phyloP scores from a whole-genome alignment of 2,888 invertebrate species.

The Leucozona laternaria region DNA sequence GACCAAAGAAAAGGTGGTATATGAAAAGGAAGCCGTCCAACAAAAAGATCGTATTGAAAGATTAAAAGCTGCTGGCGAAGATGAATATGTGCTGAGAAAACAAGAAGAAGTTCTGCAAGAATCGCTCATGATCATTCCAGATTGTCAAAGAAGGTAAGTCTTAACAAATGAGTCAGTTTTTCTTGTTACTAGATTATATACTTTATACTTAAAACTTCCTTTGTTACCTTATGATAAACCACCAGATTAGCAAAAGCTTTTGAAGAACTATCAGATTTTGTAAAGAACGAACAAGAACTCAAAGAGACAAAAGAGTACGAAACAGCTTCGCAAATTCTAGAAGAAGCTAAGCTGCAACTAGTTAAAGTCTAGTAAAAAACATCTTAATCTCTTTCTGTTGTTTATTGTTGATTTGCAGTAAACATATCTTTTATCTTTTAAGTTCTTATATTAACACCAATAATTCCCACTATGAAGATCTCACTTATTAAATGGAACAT shows the following conservation, averaged over 20 bases:
- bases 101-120: slow-evolving; percentile 96
- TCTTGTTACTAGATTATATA: not conserved
- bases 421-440: slow-evolving; percentile 31
- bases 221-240: slow-evolving; percentile 7
- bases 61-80: slow-evolving; percentile 90
- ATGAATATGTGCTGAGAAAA: slow-evolving; percentile 91
- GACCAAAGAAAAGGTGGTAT: slow-evolving; percentile 94
- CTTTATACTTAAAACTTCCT: not conserved
- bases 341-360: slow-evolving; percentile 86
- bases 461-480: slow-evolving; percentile 66
- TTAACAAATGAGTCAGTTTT: not conserved
- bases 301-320: slow-evolving; percentile 89
- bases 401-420: slow-evolving; percentile 34
- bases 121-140: slow-evolving; percentile 96
- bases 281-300: slow-evolving; percentile 91
- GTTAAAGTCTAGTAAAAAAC: slow-evolving; percentile 44
- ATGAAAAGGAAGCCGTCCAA: slow-evolving; percentile 92
- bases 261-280: slow-evolving; percentile 89
- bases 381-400: not conserved
- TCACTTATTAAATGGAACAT: slow-evolving; percentile 59
- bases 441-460: slow-evolving; percentile 25
- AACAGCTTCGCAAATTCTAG: slow-evolving; percentile 88
- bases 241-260: slow-evolving; percentile 88
- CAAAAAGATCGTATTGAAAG: slow-evolving; percentile 91
- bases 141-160: slow-evolving; percentile 89